Conservation (phyloP, 2,888 invertebrate species). For the Anarsia innoxiella region DNA sequence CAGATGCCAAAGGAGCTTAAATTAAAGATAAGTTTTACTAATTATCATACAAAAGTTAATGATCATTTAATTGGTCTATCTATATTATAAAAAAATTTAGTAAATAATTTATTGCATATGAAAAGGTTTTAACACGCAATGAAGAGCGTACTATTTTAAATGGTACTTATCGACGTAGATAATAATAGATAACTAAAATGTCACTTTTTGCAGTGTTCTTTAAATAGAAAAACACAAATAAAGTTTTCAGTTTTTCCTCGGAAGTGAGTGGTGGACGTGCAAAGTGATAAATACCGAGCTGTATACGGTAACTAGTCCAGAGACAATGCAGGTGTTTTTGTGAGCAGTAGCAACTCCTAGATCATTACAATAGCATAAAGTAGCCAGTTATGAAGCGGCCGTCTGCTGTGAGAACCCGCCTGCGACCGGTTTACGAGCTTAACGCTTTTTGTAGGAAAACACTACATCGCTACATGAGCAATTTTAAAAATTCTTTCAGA, state of each 20-base stretch:
- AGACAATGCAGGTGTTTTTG: constrained; percentile 67
- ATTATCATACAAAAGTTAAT: too few species aligned
- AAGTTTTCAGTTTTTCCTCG: constrained; percentile 15
- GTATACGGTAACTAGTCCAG: constrained; percentile 52
- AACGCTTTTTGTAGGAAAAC: constrained; percentile 57
- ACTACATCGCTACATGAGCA: constrained; percentile 37
- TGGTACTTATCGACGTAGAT: too few species aligned
- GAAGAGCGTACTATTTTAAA: too few species aligned
- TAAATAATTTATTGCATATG: too few species aligned
- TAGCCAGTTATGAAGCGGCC: constrained; percentile 65
- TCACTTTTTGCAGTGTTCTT: neutral
- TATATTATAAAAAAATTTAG: too few species aligned
- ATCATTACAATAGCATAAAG: constrained; percentile 71
- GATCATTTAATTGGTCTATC: too few species aligned
- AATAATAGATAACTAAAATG: too few species aligned
- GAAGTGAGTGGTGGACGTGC: constrained; percentile 30
- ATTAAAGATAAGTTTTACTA: constrained; percentile 29
- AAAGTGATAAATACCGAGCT: constrained; percentile 52
- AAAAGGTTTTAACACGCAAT: too few species aligned
- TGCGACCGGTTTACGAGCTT: constrained; percentile 55
- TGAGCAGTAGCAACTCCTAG: constrained; percentile 55
- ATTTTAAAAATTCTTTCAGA: constrained; percentile 34
- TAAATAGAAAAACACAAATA: constrained; percentile 7
- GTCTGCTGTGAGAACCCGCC: constrained; percentile 49
- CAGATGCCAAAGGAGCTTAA: too few species aligned